phyloP scores from a whole-genome alignment of 2,113 vertebrate species.

The Chaenogobius annularis region DNA sequence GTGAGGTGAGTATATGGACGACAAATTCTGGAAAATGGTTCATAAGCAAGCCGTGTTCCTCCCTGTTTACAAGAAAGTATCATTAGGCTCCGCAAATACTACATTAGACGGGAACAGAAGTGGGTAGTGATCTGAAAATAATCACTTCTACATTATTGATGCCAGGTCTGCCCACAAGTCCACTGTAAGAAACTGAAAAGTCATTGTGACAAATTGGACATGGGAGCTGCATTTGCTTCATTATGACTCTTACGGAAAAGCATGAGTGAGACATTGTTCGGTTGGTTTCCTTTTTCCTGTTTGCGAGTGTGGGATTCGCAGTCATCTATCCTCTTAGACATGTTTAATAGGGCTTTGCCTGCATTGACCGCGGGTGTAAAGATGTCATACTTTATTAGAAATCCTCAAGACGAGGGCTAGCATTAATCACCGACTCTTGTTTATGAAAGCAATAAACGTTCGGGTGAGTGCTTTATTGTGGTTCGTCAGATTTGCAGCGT shows the following conservation, averaged over 20 bases:
- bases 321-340: conserved; percentile 71
- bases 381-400: conserved; percentile 83
- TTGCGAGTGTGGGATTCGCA: conserved; percentile 15
- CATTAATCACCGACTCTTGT: conserved; percentile 83
- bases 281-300: conserved; percentile 57
- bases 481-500: conserved; percentile 64
- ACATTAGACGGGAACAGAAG: neutral
- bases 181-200: conserved; percentile 34
- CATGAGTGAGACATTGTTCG: conserved; percentile 53
- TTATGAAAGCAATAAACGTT: conserved; percentile 86
- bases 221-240: conserved; percentile 28
- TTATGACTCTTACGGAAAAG: conserved; percentile 43
- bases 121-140: neutral
- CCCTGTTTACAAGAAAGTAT: neutral
- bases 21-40: no score
- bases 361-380: conserved; percentile 78
- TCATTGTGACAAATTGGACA: conserved; percentile 48
- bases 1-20: no score
- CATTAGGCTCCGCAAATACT: no score
- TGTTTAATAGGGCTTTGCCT: conserved; percentile 76
- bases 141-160: conserved; percentile 33
- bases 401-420: conserved; percentile 80
- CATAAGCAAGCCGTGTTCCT: neutral
- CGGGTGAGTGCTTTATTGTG: conserved; percentile 80
- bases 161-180: neutral